These are phyloP conservation scores for Euspilapteryx auroguttella DNA, from an alignment of 2,888 invertebrate genomes.

Conservation along the genomic window DNA sequence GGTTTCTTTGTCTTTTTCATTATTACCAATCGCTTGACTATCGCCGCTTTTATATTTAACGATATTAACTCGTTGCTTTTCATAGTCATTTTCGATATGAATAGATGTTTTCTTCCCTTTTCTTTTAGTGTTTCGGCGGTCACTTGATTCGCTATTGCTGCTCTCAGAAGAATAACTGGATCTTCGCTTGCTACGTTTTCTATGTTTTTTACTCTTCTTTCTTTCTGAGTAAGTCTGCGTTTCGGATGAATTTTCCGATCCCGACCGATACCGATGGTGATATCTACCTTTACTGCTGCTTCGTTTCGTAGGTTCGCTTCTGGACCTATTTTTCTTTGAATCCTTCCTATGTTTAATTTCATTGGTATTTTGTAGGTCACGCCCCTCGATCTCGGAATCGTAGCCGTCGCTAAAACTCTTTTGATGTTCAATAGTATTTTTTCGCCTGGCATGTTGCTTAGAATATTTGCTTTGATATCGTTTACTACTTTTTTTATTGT, in stretches of 20 bases:
- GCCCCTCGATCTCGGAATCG: conserved; percentile 36
- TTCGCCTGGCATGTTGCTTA: conserved; percentile 30
- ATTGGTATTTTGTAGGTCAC: conserved; percentile 13
- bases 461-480: conserved; percentile 22
- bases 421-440: conserved; percentile 29
- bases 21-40: conserved; percentile 12
- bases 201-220: conserved; percentile 38
- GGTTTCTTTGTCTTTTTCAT: too few relatives aligned
- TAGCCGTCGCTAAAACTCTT: conserved; percentile 57
- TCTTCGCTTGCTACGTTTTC: conserved; percentile 40
- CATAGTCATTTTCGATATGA: conserved; percentile 39
- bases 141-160: conserved; percentile 44
- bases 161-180: conserved; percentile 40
- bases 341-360: conserved; percentile 21
- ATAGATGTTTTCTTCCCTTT: conserved; percentile 51
- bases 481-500: conserved; percentile 25
- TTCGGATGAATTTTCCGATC: conserved; percentile 33
- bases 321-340: conserved; percentile 43
- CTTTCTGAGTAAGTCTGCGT: conserved; percentile 31
- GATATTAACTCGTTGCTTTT: conserved; percentile 49
- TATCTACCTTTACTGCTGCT: conserved; percentile 25
- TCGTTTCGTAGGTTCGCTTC: conserved; percentile 43
- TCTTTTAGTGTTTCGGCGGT: conserved; percentile 36
- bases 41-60: conserved; percentile 36
- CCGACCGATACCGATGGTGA: conserved; percentile 24